Base-by-base conservation (phyloP, 2,113 vertebrate species). In the Marmota flaviventris region DNA sequence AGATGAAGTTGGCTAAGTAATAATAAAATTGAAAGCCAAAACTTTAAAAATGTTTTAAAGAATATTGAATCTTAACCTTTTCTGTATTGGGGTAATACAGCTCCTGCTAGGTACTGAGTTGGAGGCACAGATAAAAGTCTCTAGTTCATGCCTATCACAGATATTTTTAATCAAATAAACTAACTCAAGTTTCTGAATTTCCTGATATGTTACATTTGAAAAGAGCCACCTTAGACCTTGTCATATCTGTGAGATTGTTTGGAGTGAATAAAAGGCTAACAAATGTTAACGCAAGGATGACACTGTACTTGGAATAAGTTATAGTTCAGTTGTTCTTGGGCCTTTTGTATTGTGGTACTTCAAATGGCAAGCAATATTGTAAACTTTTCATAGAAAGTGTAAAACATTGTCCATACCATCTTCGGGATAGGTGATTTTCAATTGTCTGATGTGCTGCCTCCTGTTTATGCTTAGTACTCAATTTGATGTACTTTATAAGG, bases 231-330 rank as follows among this genome's bases (percentile, higher is more conserved):
- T 67, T 39, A 91, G 70, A 61, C 12, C 4, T 84, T 85, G n/a
- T 91, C 79, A 94, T 84, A 83, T 84, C 18, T 84, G 32, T 78
- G 61, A 93, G n/a, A 53, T 70, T 91, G 72, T 86, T 93, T 90
- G 39, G 29, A 95, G 32, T 67, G 25, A 95, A 86, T 76, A 24
- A 90, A 89, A 45, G 27, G 8, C 63, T 87, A 77, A 75, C 29
- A 92, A 93, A 79, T 92, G 13, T 39, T 58, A 91, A 73, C 53
- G 18, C 32, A 92, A 87, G 65, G 24, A 85, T 85, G 53, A 53
- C 34, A 53, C 27, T 95, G 9, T 17, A 87, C 92, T 89, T 88
- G 82, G 73, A 73, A 56, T 69, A 82, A 67, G 11, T 67, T 72
- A 65, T 34, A 89, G 63, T 39, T 84, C 65, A 34, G 0, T 39